Conservation (phyloP, 2,888 invertebrate genomes). For the Graphium colonna region DNA sequence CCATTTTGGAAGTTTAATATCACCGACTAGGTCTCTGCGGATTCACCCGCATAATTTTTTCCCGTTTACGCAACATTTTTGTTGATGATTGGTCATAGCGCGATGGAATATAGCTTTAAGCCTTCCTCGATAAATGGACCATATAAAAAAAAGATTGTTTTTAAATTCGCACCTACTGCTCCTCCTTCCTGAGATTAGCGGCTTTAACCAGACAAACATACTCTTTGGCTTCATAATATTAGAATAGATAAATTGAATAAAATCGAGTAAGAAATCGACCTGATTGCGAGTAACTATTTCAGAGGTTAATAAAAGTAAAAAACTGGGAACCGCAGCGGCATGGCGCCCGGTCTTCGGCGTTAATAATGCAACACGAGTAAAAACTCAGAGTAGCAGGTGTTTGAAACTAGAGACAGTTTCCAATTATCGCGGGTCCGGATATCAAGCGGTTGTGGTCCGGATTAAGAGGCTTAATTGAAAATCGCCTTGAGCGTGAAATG, state of each 20-base stretch:
- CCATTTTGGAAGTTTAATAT: no score
- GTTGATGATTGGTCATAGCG: no score
- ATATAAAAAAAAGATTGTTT: no score
- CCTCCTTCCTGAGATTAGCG: no score
- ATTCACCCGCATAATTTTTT: no score
- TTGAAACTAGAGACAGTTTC: slow-evolving; percentile 61
- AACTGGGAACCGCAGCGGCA: slow-evolving; percentile 4
- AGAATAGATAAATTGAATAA: background rate
- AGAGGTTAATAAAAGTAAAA: background rate
- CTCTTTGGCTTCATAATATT: background rate
- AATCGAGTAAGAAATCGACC: background rate
- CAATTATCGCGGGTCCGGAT: slow-evolving; percentile 63
- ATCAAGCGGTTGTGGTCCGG: slow-evolving; percentile 55
- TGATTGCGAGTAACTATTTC: background rate
- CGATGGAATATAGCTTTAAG: no score
- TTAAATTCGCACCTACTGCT: no score
- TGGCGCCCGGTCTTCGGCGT: slow-evolving; percentile 21
- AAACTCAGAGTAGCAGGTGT: slow-evolving; percentile 44
- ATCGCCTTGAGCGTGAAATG: slow-evolving; percentile 58
- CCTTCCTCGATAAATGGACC: no score
- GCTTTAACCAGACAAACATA: no score
- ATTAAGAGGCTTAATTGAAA: slow-evolving; percentile 76
- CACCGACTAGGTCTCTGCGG: no score
- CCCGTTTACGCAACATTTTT: no score
- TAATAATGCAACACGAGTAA: slow-evolving; percentile 27